phyloP scores from a whole-genome alignment of 2,113 vertebrate genomes.

The Pachycephala philippinensis region DNA sequence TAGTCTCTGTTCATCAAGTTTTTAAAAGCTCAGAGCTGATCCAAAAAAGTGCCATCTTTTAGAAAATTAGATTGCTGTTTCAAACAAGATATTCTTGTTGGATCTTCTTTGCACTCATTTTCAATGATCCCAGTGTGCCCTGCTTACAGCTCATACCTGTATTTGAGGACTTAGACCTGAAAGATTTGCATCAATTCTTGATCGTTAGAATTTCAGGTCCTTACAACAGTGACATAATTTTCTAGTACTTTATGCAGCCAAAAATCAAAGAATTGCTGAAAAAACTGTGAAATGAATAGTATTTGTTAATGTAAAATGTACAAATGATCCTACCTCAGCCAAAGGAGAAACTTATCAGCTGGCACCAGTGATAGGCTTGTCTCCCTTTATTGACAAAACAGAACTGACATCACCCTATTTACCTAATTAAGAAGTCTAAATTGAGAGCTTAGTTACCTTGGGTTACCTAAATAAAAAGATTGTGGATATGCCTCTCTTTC shows the following conservation, averaged over 20 bases:
- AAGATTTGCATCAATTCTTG: background rate
- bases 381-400: background rate
- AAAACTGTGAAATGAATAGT: background rate
- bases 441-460: conserved; percentile 1
- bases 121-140: background rate
- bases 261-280: background rate
- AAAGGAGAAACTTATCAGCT: background rate
- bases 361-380: background rate
- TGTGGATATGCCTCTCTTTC: background rate
- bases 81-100: background rate
- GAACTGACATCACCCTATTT: background rate
- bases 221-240: background rate
- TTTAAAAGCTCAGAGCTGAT: background rate
- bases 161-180: background rate
- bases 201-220: background rate
- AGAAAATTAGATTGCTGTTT: background rate
- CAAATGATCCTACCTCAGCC: background rate
- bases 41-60: background rate
- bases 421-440: conserved; percentile 9
- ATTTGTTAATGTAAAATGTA: background rate
- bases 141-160: background rate
- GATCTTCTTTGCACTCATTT: background rate
- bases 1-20: background rate
- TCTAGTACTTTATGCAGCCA: background rate
- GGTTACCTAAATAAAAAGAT: background rate